phyloP scores from a whole-genome alignment of 2,888 invertebrate genomes.

The Coleophora deauratella region DNA sequence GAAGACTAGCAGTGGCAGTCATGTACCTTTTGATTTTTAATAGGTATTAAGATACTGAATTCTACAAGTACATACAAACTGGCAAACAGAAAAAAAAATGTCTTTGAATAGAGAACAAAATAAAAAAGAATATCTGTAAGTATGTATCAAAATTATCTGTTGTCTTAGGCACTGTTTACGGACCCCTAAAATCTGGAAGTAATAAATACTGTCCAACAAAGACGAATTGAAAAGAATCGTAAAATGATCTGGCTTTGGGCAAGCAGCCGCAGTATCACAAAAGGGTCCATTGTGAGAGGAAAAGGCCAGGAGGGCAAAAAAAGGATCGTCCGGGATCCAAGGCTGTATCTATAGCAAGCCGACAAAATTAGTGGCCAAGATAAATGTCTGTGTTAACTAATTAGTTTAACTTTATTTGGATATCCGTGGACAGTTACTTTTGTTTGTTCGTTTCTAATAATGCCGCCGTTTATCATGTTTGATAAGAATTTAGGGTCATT shows the following conservation, averaged over 20 bases:
- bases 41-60: no score
- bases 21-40: no score
- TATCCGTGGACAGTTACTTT: constrained; percentile 5
- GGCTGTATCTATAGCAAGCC: constrained; percentile 10
- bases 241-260: constrained; percentile 21
- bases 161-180: no score
- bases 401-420: constrained; percentile 20
- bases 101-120: no score
- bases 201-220: constrained; percentile 4
- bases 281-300: constrained; percentile 25
- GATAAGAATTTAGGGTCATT: no score
- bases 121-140: no score
- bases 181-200: neutral
- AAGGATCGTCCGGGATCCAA: constrained; percentile 13
- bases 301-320: constrained; percentile 22
- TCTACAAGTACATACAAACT: no score
- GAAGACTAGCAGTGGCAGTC: no score
- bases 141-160: no score
- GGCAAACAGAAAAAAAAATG: no score
- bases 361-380: constrained; percentile 18
- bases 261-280: constrained; percentile 16
- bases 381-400: constrained; percentile 21
- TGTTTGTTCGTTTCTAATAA: neutral
- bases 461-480: no score
- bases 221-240: constrained; percentile 16